Base-by-base conservation (phyloP, 2,888 invertebrate species). In the Tetrapedia diversipes region DNA sequence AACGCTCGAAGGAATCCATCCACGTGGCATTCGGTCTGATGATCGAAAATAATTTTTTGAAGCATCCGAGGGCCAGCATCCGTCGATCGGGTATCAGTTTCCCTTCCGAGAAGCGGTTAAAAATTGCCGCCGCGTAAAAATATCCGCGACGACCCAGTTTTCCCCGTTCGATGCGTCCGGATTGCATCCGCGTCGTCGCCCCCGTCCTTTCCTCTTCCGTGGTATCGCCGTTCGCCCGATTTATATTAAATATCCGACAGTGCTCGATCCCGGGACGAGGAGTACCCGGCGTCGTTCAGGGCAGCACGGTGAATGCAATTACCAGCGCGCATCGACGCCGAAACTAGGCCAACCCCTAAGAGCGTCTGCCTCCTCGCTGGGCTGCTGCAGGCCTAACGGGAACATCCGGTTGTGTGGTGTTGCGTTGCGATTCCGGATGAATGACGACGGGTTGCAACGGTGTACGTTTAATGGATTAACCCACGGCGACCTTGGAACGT, bases 301-400 rank as follows among this genome's bases (percentile, higher is more conserved):
- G 41, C 47, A 56, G 22, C 43, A 27, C 47, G 19, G 51, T 70
- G 73, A 83, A 83, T 78, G 81, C 83, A 83, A 83, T 83, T 80
- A 82, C 80, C 73, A 53, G 69, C 70, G 69, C 70, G 61, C 74
- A 70, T 77, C 75, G 76, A 71, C 54, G 61, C 61, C 69, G 77
- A 80, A 86, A 86, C 76, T 84, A 69, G 86, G 86, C 41, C 85
- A 84, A 73, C 79, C 81, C 83, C 69, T 81, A 57, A 77, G 71
- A 77, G 74, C 43, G 57, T 51, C 64, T 16, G 19, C 45, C 63
- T 67, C 53, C 39, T 37, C 11, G 24, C 47, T 19, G 22, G 27
- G 59, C 47, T 32, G 63, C 49, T 22, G 60, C 32, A 41, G 37
- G 39, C 24, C 39, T 24, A 24, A 47, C 47, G 22, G 51, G 34